These are phyloP conservation scores for Manis pentadactyla DNA, from an alignment of 2,797 vertebrate species.

Conservation along the genomic window DNA sequence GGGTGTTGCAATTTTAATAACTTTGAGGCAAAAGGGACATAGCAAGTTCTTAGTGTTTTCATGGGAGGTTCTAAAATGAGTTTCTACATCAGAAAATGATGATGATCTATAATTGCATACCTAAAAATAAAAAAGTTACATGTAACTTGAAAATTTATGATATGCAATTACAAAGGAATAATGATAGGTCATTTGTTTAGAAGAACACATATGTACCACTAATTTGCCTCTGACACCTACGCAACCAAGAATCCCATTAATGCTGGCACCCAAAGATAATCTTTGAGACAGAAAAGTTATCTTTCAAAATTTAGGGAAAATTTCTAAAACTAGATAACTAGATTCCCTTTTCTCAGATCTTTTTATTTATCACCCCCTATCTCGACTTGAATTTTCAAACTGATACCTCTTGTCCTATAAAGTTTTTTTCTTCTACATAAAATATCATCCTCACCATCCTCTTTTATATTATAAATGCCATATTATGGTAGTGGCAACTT, in stretches of 20 bases:
- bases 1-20: constrained; percentile 94
- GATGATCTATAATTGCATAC: constrained; percentile 98
- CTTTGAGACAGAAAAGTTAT: constrained; percentile 2
- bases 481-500: neutral
- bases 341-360: neutral
- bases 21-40: constrained; percentile 99
- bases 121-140: constrained; percentile 84
- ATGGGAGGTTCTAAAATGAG: constrained; percentile 95
- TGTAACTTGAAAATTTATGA: constrained; percentile 48
- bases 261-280: neutral
- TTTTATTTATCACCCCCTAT: neutral
- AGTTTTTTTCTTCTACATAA: constrained; percentile 41
- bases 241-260: constrained; percentile 12
- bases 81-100: constrained; percentile 96
- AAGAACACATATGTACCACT: neutral
- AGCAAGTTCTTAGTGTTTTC: constrained; percentile 98
- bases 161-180: constrained; percentile 47
- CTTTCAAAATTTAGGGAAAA: constrained; percentile 25
- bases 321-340: constrained; percentile 22
- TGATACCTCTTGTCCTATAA: constrained; percentile 29
- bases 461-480: constrained; percentile 46
- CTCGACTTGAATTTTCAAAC: constrained; percentile 34
- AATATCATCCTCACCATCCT: constrained; percentile 25
- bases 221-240: neutral
- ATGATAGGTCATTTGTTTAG: neutral